These are phyloP conservation scores for Lerema accius DNA, from an alignment of 1,140 invertebrate genomes.

Conservation along the genomic window DNA sequence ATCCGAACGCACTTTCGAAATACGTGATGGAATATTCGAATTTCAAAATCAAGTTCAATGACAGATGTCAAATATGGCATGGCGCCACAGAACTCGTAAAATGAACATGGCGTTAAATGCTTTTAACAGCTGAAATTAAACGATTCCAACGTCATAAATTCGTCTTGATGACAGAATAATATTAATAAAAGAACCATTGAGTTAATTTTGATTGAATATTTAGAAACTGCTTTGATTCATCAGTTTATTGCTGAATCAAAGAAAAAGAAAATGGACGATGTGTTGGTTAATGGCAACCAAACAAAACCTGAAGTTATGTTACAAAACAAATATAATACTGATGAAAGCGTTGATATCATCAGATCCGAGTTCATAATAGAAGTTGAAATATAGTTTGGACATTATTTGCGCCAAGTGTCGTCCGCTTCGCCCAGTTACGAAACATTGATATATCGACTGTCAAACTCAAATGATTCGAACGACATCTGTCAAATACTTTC, in stretches of 20 bases:
- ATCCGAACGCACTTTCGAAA: conserved; percentile 22
- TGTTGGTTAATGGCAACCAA: no score
- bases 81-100: conserved; percentile 1
- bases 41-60: conserved; percentile 35
- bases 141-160: background rate
- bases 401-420: background rate
- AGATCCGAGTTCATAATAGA: background rate
- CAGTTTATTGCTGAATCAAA: no score
- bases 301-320: background rate
- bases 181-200: no score
- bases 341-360: background rate
- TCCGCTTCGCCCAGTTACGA: conserved; percentile 1
- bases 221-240: no score
- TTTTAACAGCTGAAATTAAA: background rate
- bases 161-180: background rate
- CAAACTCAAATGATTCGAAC: background rate
- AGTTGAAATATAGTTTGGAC: background rate
- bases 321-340: background rate
- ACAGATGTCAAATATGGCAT: conserved; percentile 30
- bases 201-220: no score
- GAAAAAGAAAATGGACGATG: no score
- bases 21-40: conserved; percentile 10
- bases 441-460: conserved; percentile 7
- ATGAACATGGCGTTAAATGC: background rate
- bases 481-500: conserved; percentile 4